A percentile compares a stretch with the other conserved stretches of the same genome.
phyloP scores from a whole-genome alignment of 2,113 vertebrate genomes.

The Miniopterus natalensis region DNA sequence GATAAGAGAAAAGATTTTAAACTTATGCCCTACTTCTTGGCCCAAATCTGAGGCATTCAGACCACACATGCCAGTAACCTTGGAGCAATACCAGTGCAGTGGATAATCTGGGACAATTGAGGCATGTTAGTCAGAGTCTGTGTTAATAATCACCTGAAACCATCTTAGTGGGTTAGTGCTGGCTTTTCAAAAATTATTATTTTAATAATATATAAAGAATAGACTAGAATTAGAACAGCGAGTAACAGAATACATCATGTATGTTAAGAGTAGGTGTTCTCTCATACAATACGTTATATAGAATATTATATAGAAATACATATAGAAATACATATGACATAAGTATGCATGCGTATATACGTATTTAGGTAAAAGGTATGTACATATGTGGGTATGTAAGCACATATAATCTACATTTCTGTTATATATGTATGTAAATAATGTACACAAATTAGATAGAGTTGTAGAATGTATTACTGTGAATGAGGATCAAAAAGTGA shows the following conservation, averaged over 20 bases:
- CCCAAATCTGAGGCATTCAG: neutral
- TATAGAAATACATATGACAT: no score
- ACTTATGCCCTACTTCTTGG: neutral
- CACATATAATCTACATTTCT: no score
- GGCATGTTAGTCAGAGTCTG: neutral
- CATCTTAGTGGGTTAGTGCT: neutral
- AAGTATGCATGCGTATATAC: no score
- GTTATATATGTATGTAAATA: no score
- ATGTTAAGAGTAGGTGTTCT: neutral
- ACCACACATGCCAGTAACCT: neutral
- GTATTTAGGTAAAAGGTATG: no score
- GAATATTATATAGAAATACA: no score
- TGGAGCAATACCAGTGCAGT: neutral
- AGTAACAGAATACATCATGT: neutral
- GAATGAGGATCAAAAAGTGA: neutral
- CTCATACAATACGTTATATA: neutral
- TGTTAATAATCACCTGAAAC: neutral
- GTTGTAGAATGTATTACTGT: neutral
- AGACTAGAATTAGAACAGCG: neutral
- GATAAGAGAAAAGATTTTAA: neutral
- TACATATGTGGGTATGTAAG: no score
- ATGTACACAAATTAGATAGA: no score
- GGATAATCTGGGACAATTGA: neutral
- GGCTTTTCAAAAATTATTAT: neutral
- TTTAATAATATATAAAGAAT: neutral